These are phyloP conservation scores for Bombus waltoni DNA, from an alignment of 1,140 invertebrate species.

Conservation along the genomic window DNA sequence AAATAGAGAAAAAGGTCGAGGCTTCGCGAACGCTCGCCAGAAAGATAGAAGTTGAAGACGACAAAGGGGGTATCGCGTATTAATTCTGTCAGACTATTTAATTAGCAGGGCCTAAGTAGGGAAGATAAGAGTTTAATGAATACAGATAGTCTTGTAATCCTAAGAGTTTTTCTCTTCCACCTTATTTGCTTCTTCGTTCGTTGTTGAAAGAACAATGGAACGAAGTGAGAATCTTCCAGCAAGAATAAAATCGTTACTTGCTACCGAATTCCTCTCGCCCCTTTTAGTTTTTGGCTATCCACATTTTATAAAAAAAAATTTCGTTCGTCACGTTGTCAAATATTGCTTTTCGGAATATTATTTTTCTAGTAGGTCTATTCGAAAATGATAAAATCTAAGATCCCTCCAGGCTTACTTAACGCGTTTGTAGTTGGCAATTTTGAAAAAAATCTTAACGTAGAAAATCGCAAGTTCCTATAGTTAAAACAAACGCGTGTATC, in stretches of 20 bases:
- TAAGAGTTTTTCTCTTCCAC: conserved; percentile 24
- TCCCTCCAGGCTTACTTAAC: neutral
- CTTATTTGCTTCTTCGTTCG: conserved; percentile 19
- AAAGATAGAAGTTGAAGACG: neutral
- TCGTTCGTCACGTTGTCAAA: too few species aligned
- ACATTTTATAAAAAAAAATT: too few species aligned
- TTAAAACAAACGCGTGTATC: too few species aligned
- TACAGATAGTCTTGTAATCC: conserved; percentile 48
- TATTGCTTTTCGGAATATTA: too few species aligned
- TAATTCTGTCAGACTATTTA: conserved; percentile 46
- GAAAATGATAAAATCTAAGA: too few species aligned
- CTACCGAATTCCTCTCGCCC: too few species aligned
- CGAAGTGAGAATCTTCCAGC: neutral
- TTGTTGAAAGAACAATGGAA: conserved; percentile 10
- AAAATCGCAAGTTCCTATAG: too few species aligned
- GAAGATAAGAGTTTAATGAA: conserved; percentile 51
- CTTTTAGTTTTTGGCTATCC: neutral
- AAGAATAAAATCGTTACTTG: neutral
- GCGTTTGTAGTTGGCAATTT: too few species aligned
- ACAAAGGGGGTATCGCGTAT: conserved; percentile 30
- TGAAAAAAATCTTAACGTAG: too few species aligned
- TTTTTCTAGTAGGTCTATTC: too few species aligned
- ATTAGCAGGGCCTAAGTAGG: conserved; percentile 44
- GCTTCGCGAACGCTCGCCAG: neutral
- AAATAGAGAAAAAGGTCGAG: conserved; percentile 15